Percentiles rank a stretch among this genome's conserved stretches.
Conservation (phyloP, 2,888 invertebrate genomes). For the Onthophagus sagittarius region DNA sequence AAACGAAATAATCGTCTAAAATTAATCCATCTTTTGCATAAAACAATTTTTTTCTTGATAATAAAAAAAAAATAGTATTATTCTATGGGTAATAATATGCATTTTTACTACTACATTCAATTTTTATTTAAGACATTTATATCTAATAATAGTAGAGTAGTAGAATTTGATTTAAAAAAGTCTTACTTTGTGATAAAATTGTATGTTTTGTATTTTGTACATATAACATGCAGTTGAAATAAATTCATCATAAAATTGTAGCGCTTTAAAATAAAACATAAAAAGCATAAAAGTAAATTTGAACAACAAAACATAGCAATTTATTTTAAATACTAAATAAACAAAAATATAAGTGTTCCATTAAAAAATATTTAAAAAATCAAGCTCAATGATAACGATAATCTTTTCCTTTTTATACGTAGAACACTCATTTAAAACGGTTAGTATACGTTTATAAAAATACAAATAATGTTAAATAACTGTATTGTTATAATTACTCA, state of each 20-base stretch:
- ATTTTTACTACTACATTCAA: background rate
- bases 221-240: background rate
- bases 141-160: background rate
- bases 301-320: too few relatives aligned
- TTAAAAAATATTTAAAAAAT: background rate
- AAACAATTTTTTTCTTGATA: background rate
- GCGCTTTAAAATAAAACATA: background rate
- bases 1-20: background rate
- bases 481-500: background rate
- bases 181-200: background rate
- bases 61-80: background rate
- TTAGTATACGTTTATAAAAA: background rate
- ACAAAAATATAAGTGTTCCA: background rate
- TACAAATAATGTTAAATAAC: background rate
- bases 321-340: too few relatives aligned
- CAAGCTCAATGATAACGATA: background rate
- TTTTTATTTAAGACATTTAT: background rate
- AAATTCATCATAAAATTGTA: background rate
- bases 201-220: background rate
- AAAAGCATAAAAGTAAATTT: too few relatives aligned
- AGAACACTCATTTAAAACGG: background rate
- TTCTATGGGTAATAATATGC: background rate
- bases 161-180: background rate
- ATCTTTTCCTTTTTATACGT: background rate
- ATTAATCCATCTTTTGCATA: background rate